These are phyloP conservation scores for Forbesichthys papilliferus DNA, from an alignment of 2,113 vertebrate species.

Conservation along the genomic window DNA sequence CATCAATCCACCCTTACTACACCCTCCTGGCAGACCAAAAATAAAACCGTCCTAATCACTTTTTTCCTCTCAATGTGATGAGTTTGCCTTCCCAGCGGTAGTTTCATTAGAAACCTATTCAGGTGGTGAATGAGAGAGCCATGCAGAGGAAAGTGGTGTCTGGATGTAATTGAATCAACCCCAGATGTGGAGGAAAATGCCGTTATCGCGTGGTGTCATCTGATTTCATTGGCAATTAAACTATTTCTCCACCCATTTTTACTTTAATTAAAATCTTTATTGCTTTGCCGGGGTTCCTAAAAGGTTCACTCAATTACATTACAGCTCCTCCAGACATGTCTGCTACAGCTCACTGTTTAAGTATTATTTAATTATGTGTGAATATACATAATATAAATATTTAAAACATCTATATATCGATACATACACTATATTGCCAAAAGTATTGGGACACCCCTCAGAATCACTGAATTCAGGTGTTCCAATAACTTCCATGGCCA, in stretches of 20 bases:
- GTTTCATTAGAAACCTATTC: conserved; percentile 50
- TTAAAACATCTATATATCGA: no score
- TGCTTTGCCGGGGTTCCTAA: not conserved
- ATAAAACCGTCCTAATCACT: conserved; percentile 41
- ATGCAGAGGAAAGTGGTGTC: conserved; percentile 34
- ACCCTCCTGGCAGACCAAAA: conserved; percentile 16
- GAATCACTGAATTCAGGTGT: no score
- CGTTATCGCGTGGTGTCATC: conserved; percentile 30
- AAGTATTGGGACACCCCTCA: no score
- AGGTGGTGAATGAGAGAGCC: conserved; percentile 29
- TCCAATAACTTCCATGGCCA: no score
- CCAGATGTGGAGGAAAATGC: conserved; percentile 27
- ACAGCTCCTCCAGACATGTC: no score
- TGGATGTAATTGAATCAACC: conserved; percentile 53
- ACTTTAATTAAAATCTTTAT: conserved; percentile 38
- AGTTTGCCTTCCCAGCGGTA: conserved; percentile 18
- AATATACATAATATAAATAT: no score
- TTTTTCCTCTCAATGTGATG: conserved; percentile 31
- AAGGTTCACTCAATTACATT: no score
- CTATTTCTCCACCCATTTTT: conserved; percentile 35
- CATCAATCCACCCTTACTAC: not conserved
- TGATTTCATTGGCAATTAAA: conserved; percentile 53
- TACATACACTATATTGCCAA: no score
- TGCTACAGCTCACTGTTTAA: no score
- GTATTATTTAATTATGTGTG: no score